These are phyloP conservation scores for Ips nitidus DNA, from an alignment of 1,140 invertebrate genomes.

Conservation along the genomic window DNA sequence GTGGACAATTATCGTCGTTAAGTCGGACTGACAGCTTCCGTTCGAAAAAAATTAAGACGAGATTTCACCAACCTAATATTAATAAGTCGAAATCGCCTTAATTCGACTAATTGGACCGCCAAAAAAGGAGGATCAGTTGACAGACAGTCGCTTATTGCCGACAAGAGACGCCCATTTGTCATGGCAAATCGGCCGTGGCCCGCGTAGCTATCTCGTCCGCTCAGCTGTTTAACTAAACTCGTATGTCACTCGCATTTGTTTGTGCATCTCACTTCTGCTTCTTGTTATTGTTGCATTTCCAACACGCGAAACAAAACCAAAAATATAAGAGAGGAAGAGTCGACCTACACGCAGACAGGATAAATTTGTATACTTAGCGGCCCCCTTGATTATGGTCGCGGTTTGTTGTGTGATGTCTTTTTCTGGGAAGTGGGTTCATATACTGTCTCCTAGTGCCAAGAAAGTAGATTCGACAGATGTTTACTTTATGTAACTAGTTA, in stretches of 20 bases:
- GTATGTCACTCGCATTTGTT: constrained; percentile 53
- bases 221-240: constrained; percentile 54
- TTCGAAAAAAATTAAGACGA: not conserved
- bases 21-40: no score
- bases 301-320: not conserved
- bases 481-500: no score
- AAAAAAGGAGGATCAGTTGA: constrained; percentile 46
- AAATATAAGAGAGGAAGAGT: not conserved
- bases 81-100: constrained; percentile 39
- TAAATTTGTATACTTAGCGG: constrained; percentile 36
- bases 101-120: constrained; percentile 52
- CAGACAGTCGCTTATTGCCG: constrained; percentile 46
- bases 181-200: constrained; percentile 52
- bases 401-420: constrained; percentile 10
- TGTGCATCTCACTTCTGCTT: constrained; percentile 15
- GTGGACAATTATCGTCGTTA: no score
- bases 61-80: no score
- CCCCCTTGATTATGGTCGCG: constrained; percentile 26
- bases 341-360: constrained; percentile 17
- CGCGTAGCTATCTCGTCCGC: constrained; percentile 50
- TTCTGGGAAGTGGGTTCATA: constrained; percentile 23
- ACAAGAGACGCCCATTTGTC: constrained; percentile 51
- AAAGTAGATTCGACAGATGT: not conserved
- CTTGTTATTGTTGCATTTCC: constrained; percentile 17
- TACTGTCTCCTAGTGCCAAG: constrained; percentile 5